Evolutionary conservation across 2,888 invertebrate genomes (phyloP), one percentile per base, ranked within the genome.

Genomic region (Nomada ruficornis): DNA sequence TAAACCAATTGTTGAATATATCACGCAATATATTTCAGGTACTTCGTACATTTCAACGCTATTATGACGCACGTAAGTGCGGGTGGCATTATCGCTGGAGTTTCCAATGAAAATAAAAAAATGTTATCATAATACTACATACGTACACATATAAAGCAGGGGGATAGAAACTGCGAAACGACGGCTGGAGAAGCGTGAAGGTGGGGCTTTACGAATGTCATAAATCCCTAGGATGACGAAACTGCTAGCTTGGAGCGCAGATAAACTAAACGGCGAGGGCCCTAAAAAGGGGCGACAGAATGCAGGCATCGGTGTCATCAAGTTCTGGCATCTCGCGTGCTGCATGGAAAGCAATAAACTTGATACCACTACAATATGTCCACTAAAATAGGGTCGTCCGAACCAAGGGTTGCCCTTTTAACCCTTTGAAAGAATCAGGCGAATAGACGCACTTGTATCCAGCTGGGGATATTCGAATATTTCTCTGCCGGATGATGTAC

Each of bases 231-330:
- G 63, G 13, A 68, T 73, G 84, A 73, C 36, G 64, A 60, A 55
- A 36, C 60, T 62, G 69, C 60, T 65, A 67, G 72, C 74, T 63
- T 54, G 47, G 64, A 65, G 81, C 77, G 63, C 80, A 87, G 88
- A 89, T 91, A 91, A 91, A 91, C 86, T 86, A 87, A 91, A 89
- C 87, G 88, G 82, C 69, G 81, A 84, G 83, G 84, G 84, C 83
- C 86, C 80, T 88, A 91, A 90, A 55, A 89, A 81, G 86, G 42
- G 64, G 69, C 29, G 50, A 44, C 65, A 42, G 59, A 72, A 72
- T 73, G 63, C 54, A 42, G 55, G 67, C 44, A 62, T 65, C 47
- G n/a, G 72, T 74, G 69, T 73, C 75, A 73, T 73, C 75, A 55
- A 64, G 47, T 71, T 68, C 54, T 52, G 42, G 29, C 54, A 47